Evolutionary conservation across 2,797 vertebrate species (phyloP).

Genomic region (Myotis daubentonii): DNA sequence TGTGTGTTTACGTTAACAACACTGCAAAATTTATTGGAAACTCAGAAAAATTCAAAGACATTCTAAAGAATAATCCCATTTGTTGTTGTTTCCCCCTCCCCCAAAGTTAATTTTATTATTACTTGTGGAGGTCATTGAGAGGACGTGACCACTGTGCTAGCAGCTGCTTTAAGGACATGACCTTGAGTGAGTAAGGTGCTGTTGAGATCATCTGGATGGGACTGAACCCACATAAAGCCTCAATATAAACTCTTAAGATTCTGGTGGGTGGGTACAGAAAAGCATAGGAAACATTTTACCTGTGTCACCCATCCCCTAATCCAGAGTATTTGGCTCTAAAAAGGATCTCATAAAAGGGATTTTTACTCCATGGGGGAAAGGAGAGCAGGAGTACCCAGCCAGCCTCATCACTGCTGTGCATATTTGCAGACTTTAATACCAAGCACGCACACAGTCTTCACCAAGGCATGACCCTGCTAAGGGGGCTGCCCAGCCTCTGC

Average conservation of each 20-base stretch:
- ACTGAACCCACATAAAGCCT: too few relatives aligned
- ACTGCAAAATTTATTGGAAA: background rate
- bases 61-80: background rate
- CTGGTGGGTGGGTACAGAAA: background rate
- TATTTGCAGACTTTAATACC: background rate
- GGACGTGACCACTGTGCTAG: background rate
- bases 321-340: background rate
- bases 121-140: background rate
- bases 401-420: background rate
- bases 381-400: background rate
- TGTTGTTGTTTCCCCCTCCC: fast-evolving
- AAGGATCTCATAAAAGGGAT: too few relatives aligned
- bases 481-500: too few relatives aligned
- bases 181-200: background rate
- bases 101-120: background rate
- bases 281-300: background rate
- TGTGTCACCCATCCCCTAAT: background rate
- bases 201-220: background rate
- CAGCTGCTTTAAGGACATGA: background rate
- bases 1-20: too few relatives aligned
- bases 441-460: too few relatives aligned
- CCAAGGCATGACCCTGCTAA: too few relatives aligned
- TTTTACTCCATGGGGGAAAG: background rate
- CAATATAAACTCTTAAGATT: background rate
- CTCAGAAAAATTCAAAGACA: background rate